phyloP scores from a whole-genome alignment of 1,140 invertebrate genomes.

The Spodoptera frugiperda region DNA sequence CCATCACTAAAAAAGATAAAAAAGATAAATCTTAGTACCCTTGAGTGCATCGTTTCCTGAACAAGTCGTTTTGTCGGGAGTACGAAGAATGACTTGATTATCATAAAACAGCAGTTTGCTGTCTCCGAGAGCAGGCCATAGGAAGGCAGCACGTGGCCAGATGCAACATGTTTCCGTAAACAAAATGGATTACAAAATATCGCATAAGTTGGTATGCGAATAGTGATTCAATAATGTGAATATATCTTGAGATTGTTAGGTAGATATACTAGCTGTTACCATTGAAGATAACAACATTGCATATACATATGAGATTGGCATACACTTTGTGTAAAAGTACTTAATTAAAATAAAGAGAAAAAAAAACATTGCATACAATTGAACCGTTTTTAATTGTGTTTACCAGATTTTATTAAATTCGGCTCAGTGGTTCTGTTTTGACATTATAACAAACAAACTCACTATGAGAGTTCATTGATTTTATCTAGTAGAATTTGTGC shows the following conservation, averaged over 20 bases:
- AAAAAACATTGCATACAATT: no score
- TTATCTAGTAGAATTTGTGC: no score
- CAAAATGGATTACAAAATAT: conserved; percentile 38
- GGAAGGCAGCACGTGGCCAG: conserved; percentile 70
- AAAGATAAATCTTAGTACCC: conserved; percentile 74
- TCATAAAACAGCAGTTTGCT: conserved; percentile 81
- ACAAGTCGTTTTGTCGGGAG: conserved; percentile 83
- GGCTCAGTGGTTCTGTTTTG: no score
- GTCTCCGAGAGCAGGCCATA: conserved; percentile 61
- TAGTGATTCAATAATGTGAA: conserved; percentile 25
- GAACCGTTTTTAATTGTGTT: no score
- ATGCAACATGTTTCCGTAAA: conserved; percentile 53
- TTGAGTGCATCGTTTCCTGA: conserved; percentile 78
- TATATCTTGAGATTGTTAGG: not conserved
- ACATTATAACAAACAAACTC: no score
- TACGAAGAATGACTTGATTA: conserved; percentile 76
- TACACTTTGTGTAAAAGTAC: no score
- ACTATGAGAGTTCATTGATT: no score
- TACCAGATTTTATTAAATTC: no score
- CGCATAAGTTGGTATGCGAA: conserved; percentile 15
- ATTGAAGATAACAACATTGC: no score
- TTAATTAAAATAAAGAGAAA: no score
- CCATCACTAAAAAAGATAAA: conserved; percentile 27
- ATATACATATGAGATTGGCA: no score
- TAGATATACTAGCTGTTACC: no score